Base-by-base conservation (phyloP, 2,797 vertebrate species). In the Holocentrus rufus region DNA sequence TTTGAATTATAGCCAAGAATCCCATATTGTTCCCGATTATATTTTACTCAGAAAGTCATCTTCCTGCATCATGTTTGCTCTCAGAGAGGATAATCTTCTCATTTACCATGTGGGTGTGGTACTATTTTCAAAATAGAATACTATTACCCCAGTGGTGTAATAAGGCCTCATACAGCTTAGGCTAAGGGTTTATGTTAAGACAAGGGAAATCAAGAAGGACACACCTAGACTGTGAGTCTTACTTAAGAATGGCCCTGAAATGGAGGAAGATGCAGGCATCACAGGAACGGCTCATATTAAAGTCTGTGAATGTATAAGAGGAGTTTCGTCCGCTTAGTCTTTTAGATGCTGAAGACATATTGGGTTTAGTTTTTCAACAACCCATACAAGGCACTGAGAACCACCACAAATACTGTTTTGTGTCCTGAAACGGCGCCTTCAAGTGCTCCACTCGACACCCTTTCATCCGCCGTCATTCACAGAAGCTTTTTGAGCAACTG, bases 91-190 rank as follows among this genome's bases (percentile, higher is more conserved):
- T 60, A 62, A 80, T 66, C 23, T 46, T 25, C n/a, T 63, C 11
- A 60, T 77, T 74, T 77, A 71, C 30, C 22, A 30, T 55, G 3
- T 60, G 52, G 91, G 85, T 75, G 81, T 88, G 77, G 72, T 59
- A 25, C 36, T 67, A 49, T 67, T 65, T 73, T 73, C 69, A 14
- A 78, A 70, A 54, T n/a, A 31, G 54, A 18, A 50, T 59, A 42
- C 27, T 5, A 31, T n/a, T 58, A 76, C 22, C 52, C 53, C 30
- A 17, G 66, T 79, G 56, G 31, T 62, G 59, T 47, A 76, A 79
- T 74, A 56, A 53, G 3, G 68, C 55, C n/a, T 52, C 27, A 78
- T 27, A 73, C 65, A 9, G 11, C 50, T 39, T 59, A 69, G 47
- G 56, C 44, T 49, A 69, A 27, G 17, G 73, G 62, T 84, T 85